Conservation (phyloP, 2,797 vertebrate species). For the Aselliscus stoliczkanus region DNA sequence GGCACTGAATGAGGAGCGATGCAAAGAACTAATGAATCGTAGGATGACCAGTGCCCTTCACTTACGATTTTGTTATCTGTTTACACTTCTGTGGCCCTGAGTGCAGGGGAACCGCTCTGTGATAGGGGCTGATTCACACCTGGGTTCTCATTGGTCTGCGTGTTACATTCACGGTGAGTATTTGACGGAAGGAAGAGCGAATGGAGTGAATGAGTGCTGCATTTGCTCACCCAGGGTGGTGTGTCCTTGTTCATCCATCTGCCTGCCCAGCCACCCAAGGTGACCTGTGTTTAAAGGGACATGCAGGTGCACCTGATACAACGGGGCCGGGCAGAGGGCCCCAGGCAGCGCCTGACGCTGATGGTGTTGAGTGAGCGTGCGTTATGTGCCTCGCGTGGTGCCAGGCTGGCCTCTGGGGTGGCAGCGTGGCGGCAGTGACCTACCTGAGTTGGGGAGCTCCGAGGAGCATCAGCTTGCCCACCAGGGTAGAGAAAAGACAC, state of each 20-base stretch:
- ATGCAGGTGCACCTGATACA: rapidly evolving
- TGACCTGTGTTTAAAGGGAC: background rate
- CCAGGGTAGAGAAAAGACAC: background rate
- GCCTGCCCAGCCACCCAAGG: background rate
- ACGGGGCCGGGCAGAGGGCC: background rate
- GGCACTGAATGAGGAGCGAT: rapidly evolving
- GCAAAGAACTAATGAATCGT: rapidly evolving
- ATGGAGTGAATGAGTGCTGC: background rate
- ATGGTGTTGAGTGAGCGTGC: background rate
- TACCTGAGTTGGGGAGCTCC: too few species aligned
- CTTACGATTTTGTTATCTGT: rapidly evolving
- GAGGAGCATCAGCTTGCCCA: background rate
- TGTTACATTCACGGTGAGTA: background rate
- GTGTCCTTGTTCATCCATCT: background rate
- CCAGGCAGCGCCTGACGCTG: background rate
- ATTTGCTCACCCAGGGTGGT: background rate
- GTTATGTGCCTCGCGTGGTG: too few species aligned
- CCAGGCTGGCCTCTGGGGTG: too few species aligned
- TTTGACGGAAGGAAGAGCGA: background rate
- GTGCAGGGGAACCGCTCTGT: background rate
- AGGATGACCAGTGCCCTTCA: rapidly evolving
- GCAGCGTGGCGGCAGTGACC: background rate
- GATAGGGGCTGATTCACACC: background rate
- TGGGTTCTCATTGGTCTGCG: background rate
- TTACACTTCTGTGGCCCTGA: background rate